Base-by-base conservation (phyloP, 2,888 invertebrate species). In the Leucania comma region DNA sequence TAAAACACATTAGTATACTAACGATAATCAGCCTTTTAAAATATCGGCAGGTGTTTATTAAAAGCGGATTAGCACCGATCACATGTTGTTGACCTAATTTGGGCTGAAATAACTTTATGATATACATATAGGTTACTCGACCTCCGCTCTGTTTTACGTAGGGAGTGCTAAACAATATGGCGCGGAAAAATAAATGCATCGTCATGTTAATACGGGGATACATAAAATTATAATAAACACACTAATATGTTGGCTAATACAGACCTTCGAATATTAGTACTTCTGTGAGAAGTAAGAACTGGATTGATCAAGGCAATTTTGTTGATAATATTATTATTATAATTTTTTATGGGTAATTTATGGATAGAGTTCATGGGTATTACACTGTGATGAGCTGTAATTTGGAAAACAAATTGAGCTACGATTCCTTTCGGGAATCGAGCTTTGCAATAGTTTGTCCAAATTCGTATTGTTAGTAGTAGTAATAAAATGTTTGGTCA, bases 11-110 rank as follows among this genome's bases (percentile, higher is more conserved):
- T 12, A 24, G 17, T 50, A 65, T 2, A 32, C 24, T 62, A 79
- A 54, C 38, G 42, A 68, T 64, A 73, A 53, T 38, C 38, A 67
- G 54, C 14, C 24, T 75, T 51, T 50, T 60, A 50, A 64, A 68
- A 62, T 64, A 50, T 68, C 26, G 29, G n/a, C 22, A 35, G 10
- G 48, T 32, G 53, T 50, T 26, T 60, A 66, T 63, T 59, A 66
- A 54, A 62, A 66, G 50, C 29, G 24, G 57, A 57, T 78, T 78
- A 68, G 60, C 46, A 32, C 56, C 53, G 57, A 72, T 68, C 54
- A 69, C 58, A 81, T 61, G 78, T 58, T 59, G 79, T 57, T 74
- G 80, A 82, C 79, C 79, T 72, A 75, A 74, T 82, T 81, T 60
- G 10, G 51, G 24, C 64, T 60, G 58, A 75, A 72, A 78, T 69